These are phyloP conservation scores for Microhierax caerulescens DNA, from an alignment of 2,797 vertebrate species.

Conservation along the genomic window DNA sequence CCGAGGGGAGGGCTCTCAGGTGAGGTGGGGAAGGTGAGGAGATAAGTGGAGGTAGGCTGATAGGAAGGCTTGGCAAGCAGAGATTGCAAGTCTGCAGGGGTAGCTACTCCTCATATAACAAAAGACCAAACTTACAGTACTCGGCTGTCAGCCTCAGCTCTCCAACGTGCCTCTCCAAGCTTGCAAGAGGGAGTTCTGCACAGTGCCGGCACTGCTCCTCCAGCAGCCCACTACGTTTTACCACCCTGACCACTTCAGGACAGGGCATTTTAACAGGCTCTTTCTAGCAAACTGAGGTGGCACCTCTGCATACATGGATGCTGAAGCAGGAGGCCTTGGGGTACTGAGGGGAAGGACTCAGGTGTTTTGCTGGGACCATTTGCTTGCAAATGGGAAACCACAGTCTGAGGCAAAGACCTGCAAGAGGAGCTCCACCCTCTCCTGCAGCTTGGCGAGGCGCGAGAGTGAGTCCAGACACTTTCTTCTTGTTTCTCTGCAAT, in stretches of 20 bases:
- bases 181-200: background rate
- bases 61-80: background rate
- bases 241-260: background rate
- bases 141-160: fast-evolving
- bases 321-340: background rate
- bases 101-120: no score
- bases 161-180: background rate
- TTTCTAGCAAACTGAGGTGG: background rate
- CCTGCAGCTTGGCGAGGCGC: fast-evolving
- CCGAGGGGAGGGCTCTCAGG: background rate
- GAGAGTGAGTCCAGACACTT: background rate
- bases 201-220: fast-evolving
- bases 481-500: background rate
- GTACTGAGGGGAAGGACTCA: background rate
- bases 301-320: background rate
- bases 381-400: background rate
- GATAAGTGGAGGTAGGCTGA: background rate
- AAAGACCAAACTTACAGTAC: background rate
- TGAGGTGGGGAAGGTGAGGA: background rate
- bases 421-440: background rate
- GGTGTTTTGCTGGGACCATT: background rate
- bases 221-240: background rate
- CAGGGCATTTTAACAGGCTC: background rate
- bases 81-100: background rate
- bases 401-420: background rate